A percentile compares a stretch with the other conserved stretches of the same genome.
phyloP scores from a whole-genome alignment of 2,888 invertebrate species.

The Pharmacophagus antenor region DNA sequence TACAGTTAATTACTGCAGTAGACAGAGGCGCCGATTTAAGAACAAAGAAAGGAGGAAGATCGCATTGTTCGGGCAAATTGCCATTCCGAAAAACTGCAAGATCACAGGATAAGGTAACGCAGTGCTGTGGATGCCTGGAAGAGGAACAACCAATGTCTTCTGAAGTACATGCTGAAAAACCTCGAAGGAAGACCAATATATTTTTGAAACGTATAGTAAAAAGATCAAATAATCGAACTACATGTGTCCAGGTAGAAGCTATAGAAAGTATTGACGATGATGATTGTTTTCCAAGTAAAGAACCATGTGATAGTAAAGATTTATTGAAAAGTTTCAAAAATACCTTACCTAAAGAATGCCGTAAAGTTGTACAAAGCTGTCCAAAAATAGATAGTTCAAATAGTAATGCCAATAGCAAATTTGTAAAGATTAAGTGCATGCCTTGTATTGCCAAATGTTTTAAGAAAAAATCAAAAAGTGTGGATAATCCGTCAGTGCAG shows the following conservation, averaged over 20 bases:
- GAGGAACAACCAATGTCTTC: not conserved
- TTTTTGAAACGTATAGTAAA: conserved; percentile 29
- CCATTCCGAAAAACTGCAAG: not conserved
- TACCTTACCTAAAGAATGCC: conserved; percentile 19
- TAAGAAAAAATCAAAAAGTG: conserved; percentile 5
- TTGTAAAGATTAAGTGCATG: not conserved
- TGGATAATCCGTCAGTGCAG: not conserved
- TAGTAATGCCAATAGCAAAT: not conserved
- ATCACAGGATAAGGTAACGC: conserved; percentile 9
- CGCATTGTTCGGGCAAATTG: not conserved
- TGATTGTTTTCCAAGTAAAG: conserved; percentile 1
- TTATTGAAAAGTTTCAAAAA: conserved; percentile 15
- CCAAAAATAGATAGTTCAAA: conserved; percentile 15
- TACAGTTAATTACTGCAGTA: conserved; percentile 33
- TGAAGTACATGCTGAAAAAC: conserved; percentile 20
- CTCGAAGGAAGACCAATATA: conserved; percentile 22
- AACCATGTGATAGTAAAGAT: conserved; percentile 4
- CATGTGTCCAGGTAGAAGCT: conserved; percentile 28
- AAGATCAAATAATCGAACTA: conserved; percentile 30
- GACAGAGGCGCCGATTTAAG: conserved; percentile 46
- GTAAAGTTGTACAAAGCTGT: conserved; percentile 10
- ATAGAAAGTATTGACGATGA: conserved; percentile 19
- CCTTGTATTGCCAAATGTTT: conserved; percentile 18
- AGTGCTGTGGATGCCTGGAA: conserved; percentile 3
- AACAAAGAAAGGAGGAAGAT: conserved; percentile 34